phyloP scores from a whole-genome alignment of 2,888 invertebrate genomes.

The Exocentrus adspersus region DNA sequence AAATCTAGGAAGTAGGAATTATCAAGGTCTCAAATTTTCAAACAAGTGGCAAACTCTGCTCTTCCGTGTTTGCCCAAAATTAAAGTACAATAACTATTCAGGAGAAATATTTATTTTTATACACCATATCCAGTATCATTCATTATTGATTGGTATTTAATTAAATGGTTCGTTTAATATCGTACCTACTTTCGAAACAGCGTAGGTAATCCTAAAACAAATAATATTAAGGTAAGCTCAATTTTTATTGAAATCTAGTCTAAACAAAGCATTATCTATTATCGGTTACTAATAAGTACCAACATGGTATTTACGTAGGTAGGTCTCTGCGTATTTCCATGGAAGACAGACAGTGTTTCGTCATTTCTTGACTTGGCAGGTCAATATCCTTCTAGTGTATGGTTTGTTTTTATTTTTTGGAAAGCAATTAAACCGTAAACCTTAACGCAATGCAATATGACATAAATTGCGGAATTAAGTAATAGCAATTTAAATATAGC shows the following conservation, averaged over 20 bases:
- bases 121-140: too few species aligned
- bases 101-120: too few species aligned
- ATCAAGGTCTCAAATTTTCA: too few species aligned
- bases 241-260: background rate
- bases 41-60: too few species aligned
- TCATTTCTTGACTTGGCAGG: background rate
- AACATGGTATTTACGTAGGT: background rate
- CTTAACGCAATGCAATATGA: background rate
- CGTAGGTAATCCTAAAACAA: background rate
- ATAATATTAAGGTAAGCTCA: background rate
- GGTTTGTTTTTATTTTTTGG: background rate
- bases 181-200: background rate
- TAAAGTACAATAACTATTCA: too few species aligned
- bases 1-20: too few species aligned
- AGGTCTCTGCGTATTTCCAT: background rate
- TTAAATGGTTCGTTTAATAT: too few species aligned
- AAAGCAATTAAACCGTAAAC: background rate
- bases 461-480: constrained; percentile 5
- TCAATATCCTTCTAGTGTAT: background rate
- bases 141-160: too few species aligned
- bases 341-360: background rate
- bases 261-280: background rate
- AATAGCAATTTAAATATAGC: constrained; percentile 8
- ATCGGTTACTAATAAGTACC: background rate
- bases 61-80: too few species aligned